Evolutionary conservation across 2,113 vertebrate genomes (phyloP), one percentile per base, ranked within the genome.

Genomic region (Picathartes gymnocephalus): DNA sequence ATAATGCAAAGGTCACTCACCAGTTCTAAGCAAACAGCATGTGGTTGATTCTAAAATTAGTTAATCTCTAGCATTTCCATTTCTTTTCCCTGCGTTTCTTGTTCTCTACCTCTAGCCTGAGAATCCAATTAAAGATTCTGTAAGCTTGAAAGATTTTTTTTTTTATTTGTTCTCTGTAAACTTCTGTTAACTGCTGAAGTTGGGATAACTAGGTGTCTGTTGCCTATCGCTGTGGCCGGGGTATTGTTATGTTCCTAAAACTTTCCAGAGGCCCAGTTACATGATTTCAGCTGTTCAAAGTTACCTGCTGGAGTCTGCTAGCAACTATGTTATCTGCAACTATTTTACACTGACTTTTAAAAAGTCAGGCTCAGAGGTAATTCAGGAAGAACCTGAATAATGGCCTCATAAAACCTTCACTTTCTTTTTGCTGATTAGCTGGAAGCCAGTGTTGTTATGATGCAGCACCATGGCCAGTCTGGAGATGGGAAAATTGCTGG

Each of bases 31-130:
- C 78, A 90, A 82, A 90, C 73, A 88, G 87, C 40, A 1, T 94
- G 81, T 80, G 54, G 58, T 87, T 90, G 42, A 80, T 91, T 93
- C 92, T 95, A 91, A 95, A 95, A 92, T 90, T 66, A 89, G 62
- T 89, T 72, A 47, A 66, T 90, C 62, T 77, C 39, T 90, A 83
- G 64, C 58, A 70, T 80, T 96, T 91, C 42, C 13, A 31, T 85
- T 87, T 95, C 37, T 45, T 58, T 94, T 65, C 35, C 33, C 12
- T 92, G 51, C 13, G 37, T 77, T 95, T 92, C 73, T 89, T 72
- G 10, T 80, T 84, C 58, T 86, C 10, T 90, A 23, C 35, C 45
- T 77, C 65, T 57, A 86, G 31, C 45, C 39, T 62, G 13, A 19
- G 54, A 84, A 83, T 88, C 42, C 44, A 72, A 10, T 94, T 85